These are phyloP conservation scores for Rhingia rostrata DNA, from an alignment of 2,888 invertebrate genomes.

Conservation along the genomic window DNA sequence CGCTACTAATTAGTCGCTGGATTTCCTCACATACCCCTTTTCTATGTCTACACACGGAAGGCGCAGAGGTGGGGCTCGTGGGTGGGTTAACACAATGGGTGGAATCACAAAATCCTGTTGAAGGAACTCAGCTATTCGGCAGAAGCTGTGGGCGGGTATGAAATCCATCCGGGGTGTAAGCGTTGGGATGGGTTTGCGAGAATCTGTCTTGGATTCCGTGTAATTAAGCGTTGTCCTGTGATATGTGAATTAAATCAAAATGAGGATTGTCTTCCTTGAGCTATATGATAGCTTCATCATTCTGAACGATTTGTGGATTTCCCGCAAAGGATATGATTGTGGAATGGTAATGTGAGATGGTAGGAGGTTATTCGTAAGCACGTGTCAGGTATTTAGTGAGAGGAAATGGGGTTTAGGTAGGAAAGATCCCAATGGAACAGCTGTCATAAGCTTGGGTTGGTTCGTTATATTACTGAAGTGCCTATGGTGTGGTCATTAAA, in stretches of 20 bases:
- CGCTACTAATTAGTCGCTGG: constrained; percentile 69
- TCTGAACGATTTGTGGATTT: neutral
- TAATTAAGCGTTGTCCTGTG: constrained; percentile 52
- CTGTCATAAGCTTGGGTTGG: too few species aligned
- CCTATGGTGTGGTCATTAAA: too few species aligned
- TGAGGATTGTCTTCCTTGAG: constrained; percentile 11
- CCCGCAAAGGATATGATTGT: neutral
- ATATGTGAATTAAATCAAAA: constrained; percentile 45
- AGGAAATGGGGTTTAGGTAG: too few species aligned
- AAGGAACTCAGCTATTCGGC: constrained; percentile 14
- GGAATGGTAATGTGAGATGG: neutral
- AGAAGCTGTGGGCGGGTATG: constrained; percentile 41
- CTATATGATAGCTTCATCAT: constrained; percentile 5
- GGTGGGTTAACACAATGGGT: constrained; percentile 61
- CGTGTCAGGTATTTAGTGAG: too few species aligned
- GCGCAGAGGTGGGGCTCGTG: constrained; percentile 61
- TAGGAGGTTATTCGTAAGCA: neutral
- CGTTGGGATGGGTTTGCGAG: constrained; percentile 11
- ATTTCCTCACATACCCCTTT: constrained; percentile 39
- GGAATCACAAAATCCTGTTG: constrained; percentile 18
- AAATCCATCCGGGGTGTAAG: constrained; percentile 15
- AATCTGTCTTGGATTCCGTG: constrained; percentile 10
- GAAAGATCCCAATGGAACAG: too few species aligned
- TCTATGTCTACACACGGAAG: constrained; percentile 46
- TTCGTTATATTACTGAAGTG: too few species aligned